phyloP scores from a whole-genome alignment of 2,888 invertebrate species.

The Cephonodes hylas region DNA sequence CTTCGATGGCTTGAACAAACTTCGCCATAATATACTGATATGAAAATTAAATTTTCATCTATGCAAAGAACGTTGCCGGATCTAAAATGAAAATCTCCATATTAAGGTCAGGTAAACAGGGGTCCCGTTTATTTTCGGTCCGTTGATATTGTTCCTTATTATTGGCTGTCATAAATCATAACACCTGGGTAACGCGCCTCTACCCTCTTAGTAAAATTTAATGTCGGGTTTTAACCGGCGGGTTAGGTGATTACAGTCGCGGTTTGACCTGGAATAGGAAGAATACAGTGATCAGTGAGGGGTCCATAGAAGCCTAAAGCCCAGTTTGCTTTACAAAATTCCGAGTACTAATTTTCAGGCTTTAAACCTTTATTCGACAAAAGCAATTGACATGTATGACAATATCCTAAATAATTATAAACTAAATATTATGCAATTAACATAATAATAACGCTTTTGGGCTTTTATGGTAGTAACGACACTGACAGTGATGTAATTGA shows the following conservation, averaged over 20 bases:
- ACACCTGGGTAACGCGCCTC: constrained; percentile 28
- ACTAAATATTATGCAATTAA: too few relatives aligned
- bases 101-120: constrained; percentile 65
- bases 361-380: too few relatives aligned
- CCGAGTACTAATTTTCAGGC: not conserved
- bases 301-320: too few relatives aligned
- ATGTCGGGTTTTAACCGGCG: not conserved
- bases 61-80: constrained; percentile 49
- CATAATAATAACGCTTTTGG: too few relatives aligned
- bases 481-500: too few relatives aligned
- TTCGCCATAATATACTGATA: constrained; percentile 41
- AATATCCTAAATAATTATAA: too few relatives aligned
- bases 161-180: constrained; percentile 61
- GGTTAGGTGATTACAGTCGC: not conserved
- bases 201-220: constrained; percentile 1
- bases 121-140: constrained; percentile 47
- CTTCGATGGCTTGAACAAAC: constrained; percentile 3
- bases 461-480: too few relatives aligned
- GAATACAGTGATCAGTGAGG: not conserved
- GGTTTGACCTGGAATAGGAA: not conserved
- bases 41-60: constrained; percentile 61
- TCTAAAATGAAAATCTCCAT: constrained; percentile 68
- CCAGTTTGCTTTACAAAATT: too few relatives aligned
- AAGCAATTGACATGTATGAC: too few relatives aligned
- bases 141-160: constrained; percentile 59